These are phyloP conservation scores for Penaeus chinensis DNA, from an alignment of 1,140 invertebrate genomes.

Conservation along the genomic window DNA sequence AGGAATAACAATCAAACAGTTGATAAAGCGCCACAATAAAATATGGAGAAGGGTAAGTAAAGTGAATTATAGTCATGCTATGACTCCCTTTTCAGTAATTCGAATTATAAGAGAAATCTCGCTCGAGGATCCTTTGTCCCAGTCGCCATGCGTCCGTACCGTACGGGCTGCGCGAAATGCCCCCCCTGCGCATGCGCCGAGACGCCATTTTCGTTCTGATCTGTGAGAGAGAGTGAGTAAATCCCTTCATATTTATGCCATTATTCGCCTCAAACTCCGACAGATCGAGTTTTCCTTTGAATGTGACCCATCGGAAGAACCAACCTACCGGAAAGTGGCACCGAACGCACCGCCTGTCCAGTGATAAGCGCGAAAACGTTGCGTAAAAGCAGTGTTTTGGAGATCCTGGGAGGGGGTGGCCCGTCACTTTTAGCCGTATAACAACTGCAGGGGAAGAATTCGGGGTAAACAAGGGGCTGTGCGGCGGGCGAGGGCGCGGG, in stretches of 20 bases:
- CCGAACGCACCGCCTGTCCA: neutral
- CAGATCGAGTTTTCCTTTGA: neutral
- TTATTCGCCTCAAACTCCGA: constrained; percentile 11
- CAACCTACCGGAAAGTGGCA: neutral
- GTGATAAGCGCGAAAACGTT: constrained; percentile 9
- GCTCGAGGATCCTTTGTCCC: neutral
- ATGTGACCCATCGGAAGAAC: constrained; percentile 13
- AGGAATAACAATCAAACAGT: no score
- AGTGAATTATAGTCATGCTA: no score
- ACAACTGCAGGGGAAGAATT: constrained; percentile 24
- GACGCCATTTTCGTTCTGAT: constrained; percentile 62
- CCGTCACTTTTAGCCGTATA: constrained; percentile 36
- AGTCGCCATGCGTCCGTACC: constrained; percentile 18
- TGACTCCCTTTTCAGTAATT: no score
- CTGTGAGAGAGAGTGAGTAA: constrained; percentile 59
- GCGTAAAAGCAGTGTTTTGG: constrained; percentile 39
- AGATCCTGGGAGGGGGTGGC: constrained; percentile 40
- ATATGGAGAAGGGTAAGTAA: no score
- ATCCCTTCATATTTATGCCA: constrained; percentile 41
- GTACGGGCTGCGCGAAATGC: constrained; percentile 27
- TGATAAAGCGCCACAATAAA: no score
- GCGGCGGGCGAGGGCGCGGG: neutral
- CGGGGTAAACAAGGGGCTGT: no score
- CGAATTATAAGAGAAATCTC: no score
- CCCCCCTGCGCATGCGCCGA: constrained; percentile 56